Percentiles rank a stretch among this genome's conserved stretches.
phyloP scores from a whole-genome alignment of 1,140 invertebrate genomes.

The honey bee (Apis mellifera) region Amel_HAv3.1 CM009941.2:15323001-15323500 shows the following conservation, averaged over 20 bases:
- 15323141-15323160: neutral
- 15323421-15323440: conserved; percentile 3
- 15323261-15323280: conserved; percentile 20
- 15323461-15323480: neutral
- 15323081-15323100: neutral
- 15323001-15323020: neutral
- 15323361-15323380: conserved; percentile 51
- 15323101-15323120: neutral
- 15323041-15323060: neutral
- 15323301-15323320: conserved; percentile 35
- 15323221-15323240: neutral
- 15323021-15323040: neutral
- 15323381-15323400: conserved; percentile 43
- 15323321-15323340: conserved; percentile 72
- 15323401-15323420: conserved; percentile 20
- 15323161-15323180: neutral
- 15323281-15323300: conserved; percentile 44
- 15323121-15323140: neutral
- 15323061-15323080: neutral
- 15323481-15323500: neutral
- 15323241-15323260: conserved; percentile 17
- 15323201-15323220: neutral
- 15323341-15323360: conserved; percentile 71
- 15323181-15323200: neutral
- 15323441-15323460: neutral